Evolutionary conservation across 2,888 invertebrate genomes (phyloP), one percentile per base, ranked within the genome.

Genomic region (Pocota personata): DNA sequence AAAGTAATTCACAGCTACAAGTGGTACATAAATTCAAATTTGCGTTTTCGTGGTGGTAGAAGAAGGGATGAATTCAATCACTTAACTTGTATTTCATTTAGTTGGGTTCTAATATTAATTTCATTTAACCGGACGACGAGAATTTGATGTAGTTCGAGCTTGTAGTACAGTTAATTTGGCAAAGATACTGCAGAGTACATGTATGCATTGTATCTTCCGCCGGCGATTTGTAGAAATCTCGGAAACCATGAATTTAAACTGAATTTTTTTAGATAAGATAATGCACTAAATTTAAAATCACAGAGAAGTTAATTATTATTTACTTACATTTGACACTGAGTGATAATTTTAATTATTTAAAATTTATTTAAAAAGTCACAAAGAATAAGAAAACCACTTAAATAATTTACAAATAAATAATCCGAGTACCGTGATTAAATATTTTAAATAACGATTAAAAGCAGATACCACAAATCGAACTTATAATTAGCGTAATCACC

Each of bases 21-120:
- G 86, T 86, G 86, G 86, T 77, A 86, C 82, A 86, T 86, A 72
- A 86, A 80, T 86, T 72, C 82, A 72, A 76, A 80, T 72, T 77
- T 72, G 24, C 35, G 21, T 60, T 48, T n/a, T 40, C 24, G 64
- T n/a, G 67, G 60, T 55, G n/a, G 19, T 35, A 46, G 50, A 60
- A 71, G 57, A 64, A 66, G 66, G 72, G 46, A 80, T 52, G 60
- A 77, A 75, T 58, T 46, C 46, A 76, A 76, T 86, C 76, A 86
- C 84, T 84, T 84, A 71, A 73, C 40, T 73, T 30, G 27, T 19
- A 19, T 52, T 71, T 76, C 62, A 75, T 55, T 69, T 7, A 76
- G 43, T 62, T 67, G 19, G 35, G 40, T 37, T 50, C 19, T 32
- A 32, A 62, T 12, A 27, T 32, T 40, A 32, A 40, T 58, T 57